A percentile compares a stretch with the other conserved stretches of the same genome.
Evolutionary conservation across 2,797 vertebrate species (phyloP).

Genomic region (Ispidina lecontei): DNA sequence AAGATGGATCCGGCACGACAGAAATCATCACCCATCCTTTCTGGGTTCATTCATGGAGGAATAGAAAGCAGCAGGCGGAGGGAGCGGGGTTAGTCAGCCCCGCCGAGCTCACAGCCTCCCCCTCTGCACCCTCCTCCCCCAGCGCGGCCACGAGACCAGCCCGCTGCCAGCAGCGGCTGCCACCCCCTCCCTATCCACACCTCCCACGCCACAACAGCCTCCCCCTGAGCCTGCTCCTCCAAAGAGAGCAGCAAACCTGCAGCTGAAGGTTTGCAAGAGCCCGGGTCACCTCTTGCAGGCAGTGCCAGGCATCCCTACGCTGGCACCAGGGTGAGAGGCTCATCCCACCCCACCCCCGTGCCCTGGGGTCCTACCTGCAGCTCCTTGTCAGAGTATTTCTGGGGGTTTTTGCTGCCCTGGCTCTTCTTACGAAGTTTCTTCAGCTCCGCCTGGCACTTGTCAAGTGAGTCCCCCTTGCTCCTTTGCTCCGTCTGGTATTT

Average conservation of each 20-base stretch:
- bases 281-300: accelerated
- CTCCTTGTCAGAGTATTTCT: conserved; percentile 96
- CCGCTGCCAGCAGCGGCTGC: background rate
- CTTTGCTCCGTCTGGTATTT: conserved; percentile 97
- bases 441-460: conserved; percentile 95
- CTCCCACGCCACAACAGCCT: background rate
- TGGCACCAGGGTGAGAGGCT: accelerated
- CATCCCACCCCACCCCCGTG: background rate
- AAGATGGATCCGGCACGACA: background rate
- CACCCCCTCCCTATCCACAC: background rate
- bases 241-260: accelerated
- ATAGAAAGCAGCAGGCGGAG: accelerated
- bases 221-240: background rate
- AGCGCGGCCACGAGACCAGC: background rate
- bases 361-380: conserved; percentile 84
- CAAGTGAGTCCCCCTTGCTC: conserved; percentile 92
- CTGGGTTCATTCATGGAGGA: background rate
- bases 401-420: conserved; percentile 97
- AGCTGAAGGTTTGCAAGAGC: accelerated
- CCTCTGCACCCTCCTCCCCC: background rate
- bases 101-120: background rate
- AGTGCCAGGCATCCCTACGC: accelerated
- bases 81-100: background rate
- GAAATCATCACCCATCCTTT: background rate
- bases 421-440: conserved; percentile 98